Evolutionary conservation across 30 jellyfish, hydroid and myxozoan genomes (phyloP), one percentile per base, ranked within the genome.

Genomic region (Cassiopea xamachana): DNA sequence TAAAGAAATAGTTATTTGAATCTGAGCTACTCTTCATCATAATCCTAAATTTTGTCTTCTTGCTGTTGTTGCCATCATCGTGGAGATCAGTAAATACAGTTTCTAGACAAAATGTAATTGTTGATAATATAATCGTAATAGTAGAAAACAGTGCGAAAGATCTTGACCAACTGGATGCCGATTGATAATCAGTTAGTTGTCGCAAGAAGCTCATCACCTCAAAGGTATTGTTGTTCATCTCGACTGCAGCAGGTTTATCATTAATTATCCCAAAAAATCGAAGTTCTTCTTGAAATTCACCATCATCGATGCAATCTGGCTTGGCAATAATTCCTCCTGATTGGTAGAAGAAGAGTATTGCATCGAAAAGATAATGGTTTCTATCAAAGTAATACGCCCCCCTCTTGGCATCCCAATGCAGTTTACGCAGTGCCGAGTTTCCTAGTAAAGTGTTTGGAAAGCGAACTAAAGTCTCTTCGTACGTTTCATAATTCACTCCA

Each of bases 391-490:
- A 74, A 60, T 18, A 91, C 18, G 86, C 84, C 13, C 77, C 78
- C 1, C 47, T 72, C 44, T 84, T 88, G 1, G 6, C 87, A 69
- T 91, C 82, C 90, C 86, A 91, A 69, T 69, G 84, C 17, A 79
- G 85, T 18, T 48, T 73, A 2, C 91, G 93, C 46, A 46, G 71
- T 0, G n/a, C 58, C 39, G 91, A 69, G 74, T 83, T 78, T 74
- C 97, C 97, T 50, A 91, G 89, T 14, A 83, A 48, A 1, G 97
- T 91, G 84, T 84, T 84, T 7, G 97, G 97, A 91, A 82, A 91
- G 10, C 93, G 83, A 64, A 62, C 14, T 19, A 91, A 85, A 14
- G 97, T 80, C 46, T 84, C 90, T 60, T 83, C 97, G 71, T 69
- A 83, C 3, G 97, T 91, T 70, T 91, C 97, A 48, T 64, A 91